Percentiles rank a stretch among this genome's conserved stretches.
These are phyloP conservation scores for Ganaspis sp. DNA, from an alignment of 1,140 invertebrate species.

Conservation along the genomic window DNA sequence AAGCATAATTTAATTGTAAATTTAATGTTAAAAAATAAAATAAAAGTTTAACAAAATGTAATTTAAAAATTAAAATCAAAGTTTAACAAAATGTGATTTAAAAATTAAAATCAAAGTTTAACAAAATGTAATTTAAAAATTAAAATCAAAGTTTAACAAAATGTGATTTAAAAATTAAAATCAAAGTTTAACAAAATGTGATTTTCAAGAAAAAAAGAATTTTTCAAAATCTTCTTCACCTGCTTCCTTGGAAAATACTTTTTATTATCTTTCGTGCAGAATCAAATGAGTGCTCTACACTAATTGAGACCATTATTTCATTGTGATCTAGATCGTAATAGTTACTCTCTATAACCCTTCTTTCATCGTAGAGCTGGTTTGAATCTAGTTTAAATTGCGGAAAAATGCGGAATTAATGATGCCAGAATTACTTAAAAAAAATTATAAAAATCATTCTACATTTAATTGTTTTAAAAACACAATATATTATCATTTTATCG, in stretches of 20 bases:
- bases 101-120: too few species aligned
- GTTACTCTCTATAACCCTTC: conserved; percentile 19
- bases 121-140: too few species aligned
- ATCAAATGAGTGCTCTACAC: not conserved
- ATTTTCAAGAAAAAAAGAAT: too few species aligned
- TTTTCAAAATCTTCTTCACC: not conserved
- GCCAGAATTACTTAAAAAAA: not conserved
- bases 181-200: too few species aligned
- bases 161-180: too few species aligned
- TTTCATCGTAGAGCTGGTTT: conserved; percentile 2
- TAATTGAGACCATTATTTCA: conserved; percentile 27
- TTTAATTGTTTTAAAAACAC: not conserved
- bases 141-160: too few species aligned
- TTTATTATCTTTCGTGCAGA: not conserved
- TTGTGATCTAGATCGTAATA: conserved; percentile 19
- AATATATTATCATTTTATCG: not conserved
- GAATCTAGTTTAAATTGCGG: conserved; percentile 10
- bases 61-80: too few species aligned
- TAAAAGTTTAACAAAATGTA: too few species aligned
- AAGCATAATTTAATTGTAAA: not conserved
- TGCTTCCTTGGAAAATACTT: not conserved
- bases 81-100: too few species aligned
- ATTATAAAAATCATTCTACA: not conserved
- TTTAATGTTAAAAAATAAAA: too few species aligned
- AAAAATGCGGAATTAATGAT: not conserved